phyloP scores from a whole-genome alignment of 92 coral and sea anemone species.

The Montipora capitata region DNA sequence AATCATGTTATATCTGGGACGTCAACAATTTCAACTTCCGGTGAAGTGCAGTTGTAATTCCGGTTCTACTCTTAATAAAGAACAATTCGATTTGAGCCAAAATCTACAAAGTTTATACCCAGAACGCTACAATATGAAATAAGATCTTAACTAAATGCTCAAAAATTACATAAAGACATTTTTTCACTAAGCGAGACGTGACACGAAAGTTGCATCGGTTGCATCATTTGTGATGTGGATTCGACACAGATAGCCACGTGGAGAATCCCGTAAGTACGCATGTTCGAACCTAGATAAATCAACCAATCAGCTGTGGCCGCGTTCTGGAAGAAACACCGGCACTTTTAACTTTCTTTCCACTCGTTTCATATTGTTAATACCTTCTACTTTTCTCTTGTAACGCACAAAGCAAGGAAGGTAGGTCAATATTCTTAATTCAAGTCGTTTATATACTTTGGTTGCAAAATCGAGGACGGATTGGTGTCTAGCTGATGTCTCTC shows the following conservation, averaged over 20 bases:
- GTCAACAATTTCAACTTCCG: slow-evolving; percentile 19
- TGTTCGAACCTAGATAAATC: slow-evolving; percentile 41
- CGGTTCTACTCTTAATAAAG: background rate
- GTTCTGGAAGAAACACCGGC: slow-evolving; percentile 89
- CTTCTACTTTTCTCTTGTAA: background rate
- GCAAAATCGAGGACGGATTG: background rate
- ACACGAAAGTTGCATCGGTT: slow-evolving; percentile 32
- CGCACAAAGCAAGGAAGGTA: slow-evolving; percentile 30
- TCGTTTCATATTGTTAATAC: slow-evolving; percentile 22
- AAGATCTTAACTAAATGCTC: background rate
- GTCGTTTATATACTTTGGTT: background rate
- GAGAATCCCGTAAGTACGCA: slow-evolving; percentile 62
- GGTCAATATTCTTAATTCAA: background rate
- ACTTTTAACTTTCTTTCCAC: slow-evolving; percentile 59
- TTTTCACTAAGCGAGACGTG: background rate
- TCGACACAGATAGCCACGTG: slow-evolving; percentile 83
- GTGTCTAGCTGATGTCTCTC: background rate
- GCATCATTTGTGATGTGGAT: slow-evolving; percentile 67
- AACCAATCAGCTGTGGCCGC: slow-evolving; percentile 99
- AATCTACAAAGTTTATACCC: background rate
- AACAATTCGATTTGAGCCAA: too few species aligned
- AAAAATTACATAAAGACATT: background rate
- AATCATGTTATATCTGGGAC: too few species aligned
- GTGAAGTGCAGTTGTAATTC: background rate
- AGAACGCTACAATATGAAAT: background rate